These are phyloP conservation scores for Prosapia bicincta DNA, from an alignment of 2,888 invertebrate genomes.

Conservation along the genomic window DNA sequence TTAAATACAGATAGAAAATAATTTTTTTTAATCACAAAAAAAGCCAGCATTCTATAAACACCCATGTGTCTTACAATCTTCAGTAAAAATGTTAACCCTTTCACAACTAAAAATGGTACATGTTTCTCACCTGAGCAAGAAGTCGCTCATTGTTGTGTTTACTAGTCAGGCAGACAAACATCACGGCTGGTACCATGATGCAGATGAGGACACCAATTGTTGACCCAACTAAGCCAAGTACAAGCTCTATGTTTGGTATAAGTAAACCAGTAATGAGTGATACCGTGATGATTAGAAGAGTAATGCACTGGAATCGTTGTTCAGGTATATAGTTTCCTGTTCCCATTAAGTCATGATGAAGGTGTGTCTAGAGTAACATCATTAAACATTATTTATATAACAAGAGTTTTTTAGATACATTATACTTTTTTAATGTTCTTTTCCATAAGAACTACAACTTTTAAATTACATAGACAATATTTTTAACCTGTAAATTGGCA, in stretches of 20 bases:
- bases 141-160: slow-evolving; percentile 81
- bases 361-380: slow-evolving; percentile 57
- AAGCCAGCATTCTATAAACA: no score
- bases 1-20: no score
- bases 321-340: slow-evolving; percentile 69
- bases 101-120: slow-evolving; percentile 35
- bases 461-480: no score
- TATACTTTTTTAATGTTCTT: no score
- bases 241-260: slow-evolving; percentile 91
- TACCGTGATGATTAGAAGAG: slow-evolving; percentile 69
- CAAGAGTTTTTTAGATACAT: no score
- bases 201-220: slow-evolving; percentile 94
- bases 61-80: no score
- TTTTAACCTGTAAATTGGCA: no score
- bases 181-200: slow-evolving; percentile 86
- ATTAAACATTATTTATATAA: no score
- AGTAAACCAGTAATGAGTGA: slow-evolving; percentile 78
- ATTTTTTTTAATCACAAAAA: no score
- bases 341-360: slow-evolving; percentile 52
- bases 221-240: slow-evolving; percentile 90
- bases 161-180: slow-evolving; percentile 79
- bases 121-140: slow-evolving; percentile 65
- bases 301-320: slow-evolving; percentile 76
- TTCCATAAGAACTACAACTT: no score
- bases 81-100: no score